These are phyloP conservation scores for Ophion costatus DNA, from an alignment of 2,888 invertebrate species.

Conservation along the genomic window DNA sequence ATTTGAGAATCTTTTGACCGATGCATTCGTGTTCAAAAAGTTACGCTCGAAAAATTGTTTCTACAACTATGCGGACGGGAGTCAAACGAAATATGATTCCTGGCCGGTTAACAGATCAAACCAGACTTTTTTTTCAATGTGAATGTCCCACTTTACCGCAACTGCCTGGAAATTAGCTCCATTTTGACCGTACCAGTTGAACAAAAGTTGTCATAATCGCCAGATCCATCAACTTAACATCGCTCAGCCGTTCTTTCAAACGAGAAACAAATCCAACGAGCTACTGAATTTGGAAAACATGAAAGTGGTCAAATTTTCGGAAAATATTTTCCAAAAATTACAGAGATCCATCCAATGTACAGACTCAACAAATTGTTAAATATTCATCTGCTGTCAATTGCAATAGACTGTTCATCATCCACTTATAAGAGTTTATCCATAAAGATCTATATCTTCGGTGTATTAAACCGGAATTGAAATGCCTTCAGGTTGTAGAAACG, in stretches of 20 bases:
- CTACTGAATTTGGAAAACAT: neutral
- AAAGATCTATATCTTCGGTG: neutral
- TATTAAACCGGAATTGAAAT: neutral
- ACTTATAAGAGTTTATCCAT: neutral
- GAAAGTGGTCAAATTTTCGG: neutral
- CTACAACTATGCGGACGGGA: neutral
- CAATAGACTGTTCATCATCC: neutral
- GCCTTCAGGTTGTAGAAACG: neutral
- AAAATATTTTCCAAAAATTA: neutral
- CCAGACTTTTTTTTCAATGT: too few relatives aligned
- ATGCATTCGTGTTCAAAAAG: conserved; percentile 29
- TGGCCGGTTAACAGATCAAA: neutral
- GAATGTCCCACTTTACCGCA: too few relatives aligned
- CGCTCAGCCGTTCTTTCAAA: neutral
- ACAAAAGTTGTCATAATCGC: neutral
- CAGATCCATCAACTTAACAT: neutral
- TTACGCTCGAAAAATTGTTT: neutral
- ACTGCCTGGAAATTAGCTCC: neutral
- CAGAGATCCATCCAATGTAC: neutral
- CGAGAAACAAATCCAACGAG: neutral
- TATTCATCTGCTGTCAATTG: neutral
- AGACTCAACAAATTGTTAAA: neutral
- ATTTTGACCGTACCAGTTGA: neutral
- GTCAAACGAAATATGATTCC: neutral
- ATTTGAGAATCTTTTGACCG: conserved; percentile 1